Base-by-base conservation (phyloP, 53 echinoderm and acorn worm genomes). In the Luidia sarsii region DNA sequence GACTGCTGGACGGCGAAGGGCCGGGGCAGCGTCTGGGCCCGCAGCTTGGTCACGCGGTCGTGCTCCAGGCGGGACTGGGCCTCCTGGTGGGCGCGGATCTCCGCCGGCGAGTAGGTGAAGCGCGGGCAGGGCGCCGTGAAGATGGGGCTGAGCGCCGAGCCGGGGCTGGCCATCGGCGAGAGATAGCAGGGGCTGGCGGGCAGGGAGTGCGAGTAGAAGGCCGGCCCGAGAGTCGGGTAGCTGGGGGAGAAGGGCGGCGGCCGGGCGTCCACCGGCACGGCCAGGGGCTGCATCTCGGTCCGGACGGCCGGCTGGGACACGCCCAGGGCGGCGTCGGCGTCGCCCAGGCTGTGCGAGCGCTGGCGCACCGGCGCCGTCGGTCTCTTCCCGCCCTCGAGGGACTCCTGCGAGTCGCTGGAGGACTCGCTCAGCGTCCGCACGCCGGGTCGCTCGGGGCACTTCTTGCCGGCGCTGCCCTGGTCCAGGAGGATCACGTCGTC, bases 121-220 rank as follows among this genome's bases (percentile, higher is more conserved):
- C 95, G 67, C 16, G 95, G 90, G 15, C 90, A 85, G 11, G 88
- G 95, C 10, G 88, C 83, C 18, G 77, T 90, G 64, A 87, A 80
- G 30, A 94, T 75, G 15, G 94, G 94, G 31, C 88, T 88, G 70
- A 95, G 59, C 18, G 89, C 82, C 3, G 89, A 81, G 7, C 82
- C 85, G 4, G 92, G 92, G 23, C 89, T 92, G 15, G 92, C 69
- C 39, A 92, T 80, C 16, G 92, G 92, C 11, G 92, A 92, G 9
- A 92, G 65, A 46, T 95, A 95, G 51, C 89, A 93, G 4, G 95
- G 95, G 54, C 95, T 95, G 22, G 95, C 95, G 10, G 95, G 95
- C 30, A 95, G 71, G 7, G 95, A 95, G 83, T 95, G 95, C n/a
- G 95, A 92, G 82, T 93, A 92, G 50, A 84, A 83, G 14, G 95